Evolutionary conservation across 2,797 vertebrate species (phyloP).

Genomic region (Orestias chungarensis): DNA sequence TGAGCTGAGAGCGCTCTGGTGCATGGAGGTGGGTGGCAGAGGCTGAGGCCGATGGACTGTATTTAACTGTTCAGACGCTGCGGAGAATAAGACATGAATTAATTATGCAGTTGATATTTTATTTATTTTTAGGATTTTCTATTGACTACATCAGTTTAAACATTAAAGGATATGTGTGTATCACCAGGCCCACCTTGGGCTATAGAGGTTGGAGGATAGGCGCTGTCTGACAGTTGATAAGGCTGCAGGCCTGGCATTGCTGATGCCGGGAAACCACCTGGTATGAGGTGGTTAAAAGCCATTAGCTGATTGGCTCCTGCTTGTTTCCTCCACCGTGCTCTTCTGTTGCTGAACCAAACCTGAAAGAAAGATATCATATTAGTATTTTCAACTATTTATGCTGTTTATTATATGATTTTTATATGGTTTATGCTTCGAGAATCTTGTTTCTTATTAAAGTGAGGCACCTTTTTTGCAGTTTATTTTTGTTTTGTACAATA

Average conservation of each 20-base stretch:
- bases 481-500: neutral
- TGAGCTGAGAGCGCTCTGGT: slow-evolving; percentile 85
- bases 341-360: slow-evolving; percentile 99
- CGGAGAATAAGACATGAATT: slow-evolving; percentile 12
- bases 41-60: slow-evolving; percentile 97
- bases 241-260: slow-evolving; percentile 94
- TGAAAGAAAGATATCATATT: slow-evolving; percentile 58
- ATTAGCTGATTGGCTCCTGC: slow-evolving; percentile 98
- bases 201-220: slow-evolving; percentile 93
- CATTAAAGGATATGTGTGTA: neutral
- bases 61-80: slow-evolving; percentile 81
- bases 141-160: neutral
- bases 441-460: neutral
- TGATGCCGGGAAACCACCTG: slow-evolving; percentile 94
- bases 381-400: no score
- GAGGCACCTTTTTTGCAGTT: neutral
- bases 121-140: neutral
- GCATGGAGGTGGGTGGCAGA: slow-evolving; percentile 95
- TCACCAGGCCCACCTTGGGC: slow-evolving; percentile 85
- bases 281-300: slow-evolving; percentile 99
- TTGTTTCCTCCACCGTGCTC: slow-evolving; percentile 98
- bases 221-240: slow-evolving; percentile 95
- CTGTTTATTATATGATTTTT: no score
- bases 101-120: neutral
- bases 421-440: no score